Evolutionary conservation across 2,888 invertebrate species (phyloP).

Genomic region (Caenorhabditis auriculariae): DNA sequence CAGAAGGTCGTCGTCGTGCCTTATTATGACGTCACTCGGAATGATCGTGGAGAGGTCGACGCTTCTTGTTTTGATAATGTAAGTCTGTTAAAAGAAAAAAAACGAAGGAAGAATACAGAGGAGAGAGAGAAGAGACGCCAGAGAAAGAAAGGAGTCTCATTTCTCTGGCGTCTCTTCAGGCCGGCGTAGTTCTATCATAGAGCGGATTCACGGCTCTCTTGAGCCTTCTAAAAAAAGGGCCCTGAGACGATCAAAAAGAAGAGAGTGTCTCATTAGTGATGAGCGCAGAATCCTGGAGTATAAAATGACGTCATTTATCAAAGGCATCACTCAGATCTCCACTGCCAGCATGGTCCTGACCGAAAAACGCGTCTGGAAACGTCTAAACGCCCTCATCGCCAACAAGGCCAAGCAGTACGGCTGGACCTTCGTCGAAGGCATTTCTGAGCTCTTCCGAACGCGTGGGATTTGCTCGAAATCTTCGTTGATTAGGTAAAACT

Average conservation of each 20-base stretch:
- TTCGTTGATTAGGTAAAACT: constrained; percentile 40
- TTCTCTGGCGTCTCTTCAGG: too few relatives aligned
- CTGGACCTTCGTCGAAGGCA: constrained; percentile 45
- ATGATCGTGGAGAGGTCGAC: constrained; percentile 49
- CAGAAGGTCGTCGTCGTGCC: constrained; percentile 38
- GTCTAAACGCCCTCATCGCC: constrained; percentile 39
- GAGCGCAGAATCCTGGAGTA: too few relatives aligned
- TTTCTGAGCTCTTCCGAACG: constrained; percentile 33
- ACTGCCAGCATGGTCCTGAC: constrained; percentile 35
- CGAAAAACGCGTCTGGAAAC: constrained; percentile 33
- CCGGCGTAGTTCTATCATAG: too few relatives aligned
- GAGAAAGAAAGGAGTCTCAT: too few relatives aligned
- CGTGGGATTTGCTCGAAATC: constrained; percentile 49
- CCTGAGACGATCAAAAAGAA: too few relatives aligned
- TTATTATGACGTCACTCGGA: constrained; percentile 54
- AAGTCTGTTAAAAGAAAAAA: too few relatives aligned
- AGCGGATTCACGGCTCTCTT: too few relatives aligned
- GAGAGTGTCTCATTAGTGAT: too few relatives aligned
- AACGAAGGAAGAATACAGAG: too few relatives aligned
- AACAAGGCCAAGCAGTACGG: constrained; percentile 30
- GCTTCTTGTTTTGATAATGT: too few relatives aligned
- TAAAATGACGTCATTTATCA: neutral
- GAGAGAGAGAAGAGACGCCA: too few relatives aligned
- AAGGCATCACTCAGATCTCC: constrained; percentile 21
- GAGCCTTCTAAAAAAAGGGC: too few relatives aligned